Conservation (phyloP, 1,140 invertebrate species). For the Mesaphorura yosii region DNA sequence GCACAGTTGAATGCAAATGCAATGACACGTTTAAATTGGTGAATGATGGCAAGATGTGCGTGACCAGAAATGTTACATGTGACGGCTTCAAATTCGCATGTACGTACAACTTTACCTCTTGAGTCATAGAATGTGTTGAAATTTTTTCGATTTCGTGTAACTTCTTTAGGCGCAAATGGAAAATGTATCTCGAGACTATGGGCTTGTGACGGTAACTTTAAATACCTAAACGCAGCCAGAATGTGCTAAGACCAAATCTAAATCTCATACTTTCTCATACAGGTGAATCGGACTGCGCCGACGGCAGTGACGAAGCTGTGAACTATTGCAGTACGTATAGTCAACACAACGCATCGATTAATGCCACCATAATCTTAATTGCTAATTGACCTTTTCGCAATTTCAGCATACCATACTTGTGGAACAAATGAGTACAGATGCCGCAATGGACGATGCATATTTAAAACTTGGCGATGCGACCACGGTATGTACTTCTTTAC, state of each 20-base stretch:
- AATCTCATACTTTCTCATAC: not conserved
- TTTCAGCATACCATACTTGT: constrained; percentile 79
- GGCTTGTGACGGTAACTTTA: constrained; percentile 62
- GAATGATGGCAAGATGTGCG: constrained; percentile 84
- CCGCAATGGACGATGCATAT: constrained; percentile 82
- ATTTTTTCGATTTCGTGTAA: too few relatives aligned
- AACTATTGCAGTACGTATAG: constrained; percentile 75
- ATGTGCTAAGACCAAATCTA: not conserved
- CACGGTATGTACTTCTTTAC: constrained; percentile 84
- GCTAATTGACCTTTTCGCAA: too few relatives aligned
- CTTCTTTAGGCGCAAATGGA: too few relatives aligned
- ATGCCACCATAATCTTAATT: too few relatives aligned
- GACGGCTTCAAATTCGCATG: constrained; percentile 82
- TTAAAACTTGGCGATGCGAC: constrained; percentile 76
- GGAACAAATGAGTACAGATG: constrained; percentile 86
- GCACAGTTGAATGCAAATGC: constrained; percentile 71
- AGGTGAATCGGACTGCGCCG: constrained; percentile 60
- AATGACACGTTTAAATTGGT: constrained; percentile 74
- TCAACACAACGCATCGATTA: too few relatives aligned
- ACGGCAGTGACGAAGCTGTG: constrained; percentile 82
- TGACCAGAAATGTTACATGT: constrained; percentile 74
- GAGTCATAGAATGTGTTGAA: too few relatives aligned
- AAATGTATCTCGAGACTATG: constrained; percentile 93
- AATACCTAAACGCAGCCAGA: not conserved
- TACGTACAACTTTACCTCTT: too few relatives aligned